phyloP scores from a whole-genome alignment of 2,888 invertebrate genomes.

The Tyria jacobaeae region DNA sequence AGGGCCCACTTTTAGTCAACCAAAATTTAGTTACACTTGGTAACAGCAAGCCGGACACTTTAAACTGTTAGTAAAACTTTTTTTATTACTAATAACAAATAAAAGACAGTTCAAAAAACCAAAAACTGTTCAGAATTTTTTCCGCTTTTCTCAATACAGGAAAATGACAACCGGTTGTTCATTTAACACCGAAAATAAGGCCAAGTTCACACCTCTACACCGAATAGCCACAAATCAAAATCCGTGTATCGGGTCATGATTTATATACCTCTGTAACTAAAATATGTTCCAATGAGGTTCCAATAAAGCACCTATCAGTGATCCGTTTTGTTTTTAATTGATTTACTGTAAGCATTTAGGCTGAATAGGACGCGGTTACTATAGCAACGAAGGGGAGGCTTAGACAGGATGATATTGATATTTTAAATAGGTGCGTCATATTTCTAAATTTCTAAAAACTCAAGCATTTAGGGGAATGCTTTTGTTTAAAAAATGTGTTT shows the following conservation, averaged over 20 bases:
- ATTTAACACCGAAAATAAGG: constrained; percentile 40
- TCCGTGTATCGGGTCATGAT: constrained; percentile 62
- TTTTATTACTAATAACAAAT: not conserved
- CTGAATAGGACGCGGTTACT: constrained; percentile 59
- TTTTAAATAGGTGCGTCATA: constrained; percentile 56
- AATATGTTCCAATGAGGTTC: constrained; percentile 68
- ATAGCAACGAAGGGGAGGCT: constrained; percentile 69
- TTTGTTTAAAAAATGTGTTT: constrained; percentile 28
- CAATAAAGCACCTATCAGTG: constrained; percentile 36
- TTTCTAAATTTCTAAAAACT: constrained; percentile 54
- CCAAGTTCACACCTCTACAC: constrained; percentile 43
- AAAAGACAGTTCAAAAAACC: not conserved
- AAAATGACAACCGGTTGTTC: not conserved
- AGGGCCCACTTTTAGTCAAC: no score
- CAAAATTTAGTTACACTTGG: no score
- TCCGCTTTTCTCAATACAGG: not conserved
- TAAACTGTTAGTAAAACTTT: no score
- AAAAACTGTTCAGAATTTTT: not conserved
- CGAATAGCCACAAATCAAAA: constrained; percentile 71
- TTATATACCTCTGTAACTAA: constrained; percentile 68
- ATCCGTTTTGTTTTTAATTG: constrained; percentile 49
- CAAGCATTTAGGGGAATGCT: constrained; percentile 45
- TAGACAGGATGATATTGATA: constrained; percentile 59
- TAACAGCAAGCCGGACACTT: no score
- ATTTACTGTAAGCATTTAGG: constrained; percentile 44